Base-by-base conservation (phyloP, 2,797 vertebrate species). In the Takifugu rubripes region DNA sequence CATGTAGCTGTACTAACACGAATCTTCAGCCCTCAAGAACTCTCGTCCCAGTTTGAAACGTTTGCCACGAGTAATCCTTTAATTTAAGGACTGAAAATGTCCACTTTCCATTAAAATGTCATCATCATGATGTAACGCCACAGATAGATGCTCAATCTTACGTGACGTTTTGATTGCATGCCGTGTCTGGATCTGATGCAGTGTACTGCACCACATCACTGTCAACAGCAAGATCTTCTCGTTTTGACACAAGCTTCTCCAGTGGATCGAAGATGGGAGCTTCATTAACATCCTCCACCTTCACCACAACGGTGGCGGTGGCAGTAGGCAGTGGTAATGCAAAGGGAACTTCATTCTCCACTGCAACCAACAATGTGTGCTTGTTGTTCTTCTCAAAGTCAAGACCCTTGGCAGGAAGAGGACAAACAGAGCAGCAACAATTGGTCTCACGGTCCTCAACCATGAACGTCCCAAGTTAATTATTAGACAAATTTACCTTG, bases 241-340 rank as follows among this genome's bases (percentile, higher is more conserved):
- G 56, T 67, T 85, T 90, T 0, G 44, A 67, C 0, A 92, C 75
- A 0, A 2, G 1, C 64, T 72, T 92, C 67, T 85, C 52, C 0
- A 0, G 1, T 0, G 93, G 94, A 7, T 85, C 17, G 0, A 98
- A 98, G 55, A 84, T 0, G 0, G 95, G 95, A 0, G 96, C 81
- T 71, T 99, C 95, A 0, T 98, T 98, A 27, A 93, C 89, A 0
- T 98, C 94, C 7, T 40, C 29, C 59, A 96, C 94, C 0, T 25
- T 81, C 54, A 98, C 88, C 0, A 66, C 86, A n/a, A 97, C 85
- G 0, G 90, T 94, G 49, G 94, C 91, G 0, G 95, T 96, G 72
- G 94, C 80, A 0, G 90, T 92, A 0, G 70, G 27, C 63, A 96
- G 49, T 0, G 57, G 52, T 49, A 52, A 40, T 0, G 77, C 67